Base-by-base conservation (phyloP, 2,113 vertebrate genomes). In the Formicarius rufipectus region DNA sequence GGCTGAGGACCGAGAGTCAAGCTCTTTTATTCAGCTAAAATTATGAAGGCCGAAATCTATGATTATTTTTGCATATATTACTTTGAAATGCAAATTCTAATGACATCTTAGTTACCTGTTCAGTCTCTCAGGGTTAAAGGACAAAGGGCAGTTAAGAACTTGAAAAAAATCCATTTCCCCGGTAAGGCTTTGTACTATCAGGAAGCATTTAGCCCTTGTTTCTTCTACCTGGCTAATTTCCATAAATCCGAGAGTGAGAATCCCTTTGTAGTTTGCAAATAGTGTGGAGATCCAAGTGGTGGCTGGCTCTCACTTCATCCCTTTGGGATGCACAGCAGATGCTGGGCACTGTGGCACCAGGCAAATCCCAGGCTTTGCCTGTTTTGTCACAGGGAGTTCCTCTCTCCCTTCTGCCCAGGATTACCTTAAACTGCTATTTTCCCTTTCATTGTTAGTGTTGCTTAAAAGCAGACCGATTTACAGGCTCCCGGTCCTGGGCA, bases 21-120 rank as follows among this genome's bases (percentile, higher is more conserved):
- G 92, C 92, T 92, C 55, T 66, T 97, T 93, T 86, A 91, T 93
- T 96, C 84, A 90, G 92, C 56, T 95, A 94, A 93, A 94, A 87
- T 37, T 66, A 45, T 0, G 0, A 40, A 80, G 60, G 52, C 67
- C 84, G 53, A 88, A 94, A 94, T 71, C 39, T 73, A 35, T 80
- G 88, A 84, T 94, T 88, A 45, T 79, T 95, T 97, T 95, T 94
- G 82, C 72, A 87, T 82, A 22, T 31, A 75, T 93, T 94, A 71
- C 88, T 97, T 97, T 93, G 96, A 97, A 97, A 97, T 96, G 87
- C 82, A 97, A 94, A 97, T 96, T 91, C 73, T 39, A 89, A 87
- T 16, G 53, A 49, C 73, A 52, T 27, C 59, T 93, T 67, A 74
- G 69, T 60, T 37, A 84, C 55, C 58, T 84, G 16, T 11, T 5